These are phyloP conservation scores for Fragum fragum DNA, from an alignment of 2,888 invertebrate genomes.

Conservation along the genomic window DNA sequence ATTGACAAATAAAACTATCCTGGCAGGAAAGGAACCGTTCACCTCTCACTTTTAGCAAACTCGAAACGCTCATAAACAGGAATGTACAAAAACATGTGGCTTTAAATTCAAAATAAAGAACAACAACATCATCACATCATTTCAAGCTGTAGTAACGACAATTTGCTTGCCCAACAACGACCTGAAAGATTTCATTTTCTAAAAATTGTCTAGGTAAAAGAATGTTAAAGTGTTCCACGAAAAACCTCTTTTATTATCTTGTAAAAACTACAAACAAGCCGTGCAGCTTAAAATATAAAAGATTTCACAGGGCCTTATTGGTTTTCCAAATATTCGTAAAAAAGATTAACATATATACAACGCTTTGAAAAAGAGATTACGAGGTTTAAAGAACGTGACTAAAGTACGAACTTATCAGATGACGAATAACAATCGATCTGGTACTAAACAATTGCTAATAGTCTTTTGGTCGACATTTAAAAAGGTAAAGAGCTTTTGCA, in stretches of 20 bases:
- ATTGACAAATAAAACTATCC: too few species aligned
- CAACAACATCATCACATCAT: too few species aligned
- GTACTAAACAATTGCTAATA: neutral
- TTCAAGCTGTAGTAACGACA: too few species aligned
- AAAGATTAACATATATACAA: neutral
- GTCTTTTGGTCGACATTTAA: neutral
- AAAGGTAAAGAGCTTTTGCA: too few species aligned
- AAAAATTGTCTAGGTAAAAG: too few species aligned
- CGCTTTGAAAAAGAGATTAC: neutral
- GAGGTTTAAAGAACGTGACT: neutral
- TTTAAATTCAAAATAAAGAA: too few species aligned
- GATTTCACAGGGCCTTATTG: neutral
- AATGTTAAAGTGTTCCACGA: neutral
- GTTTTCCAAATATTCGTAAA: neutral
- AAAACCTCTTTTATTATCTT: neutral
- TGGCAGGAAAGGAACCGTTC: too few species aligned
- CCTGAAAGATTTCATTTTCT: too few species aligned
- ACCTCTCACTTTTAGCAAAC: too few species aligned
- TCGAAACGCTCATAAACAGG: too few species aligned
- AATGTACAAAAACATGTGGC: too few species aligned
- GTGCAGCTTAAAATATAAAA: neutral
- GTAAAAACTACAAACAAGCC: neutral
- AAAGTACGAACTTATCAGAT: conserved; percentile 1
- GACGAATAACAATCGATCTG: neutral
- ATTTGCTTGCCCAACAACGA: too few species aligned